These are phyloP conservation scores for Heliconius sara DNA, from an alignment of 2,888 invertebrate genomes.

Conservation along the genomic window DNA sequence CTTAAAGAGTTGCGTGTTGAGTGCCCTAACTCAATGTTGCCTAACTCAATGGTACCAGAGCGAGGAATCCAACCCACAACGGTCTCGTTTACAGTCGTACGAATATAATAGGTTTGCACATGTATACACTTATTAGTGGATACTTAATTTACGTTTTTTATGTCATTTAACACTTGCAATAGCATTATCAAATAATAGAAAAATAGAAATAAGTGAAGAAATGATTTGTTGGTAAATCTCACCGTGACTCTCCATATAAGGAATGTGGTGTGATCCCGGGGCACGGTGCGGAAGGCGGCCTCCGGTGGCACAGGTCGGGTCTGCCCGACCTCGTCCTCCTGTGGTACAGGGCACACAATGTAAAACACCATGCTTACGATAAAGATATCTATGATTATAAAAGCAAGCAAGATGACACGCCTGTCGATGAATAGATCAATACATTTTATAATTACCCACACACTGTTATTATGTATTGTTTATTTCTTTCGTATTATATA, in stretches of 20 bases:
- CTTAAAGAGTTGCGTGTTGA: background rate
- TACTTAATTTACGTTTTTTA: background rate
- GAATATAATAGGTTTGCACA: no score
- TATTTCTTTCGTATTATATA: background rate
- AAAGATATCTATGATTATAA: background rate
- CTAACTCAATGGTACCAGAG: no score
- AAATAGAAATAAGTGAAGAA: background rate
- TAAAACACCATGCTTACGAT: slow-evolving; percentile 38
- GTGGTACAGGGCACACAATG: slow-evolving; percentile 42
- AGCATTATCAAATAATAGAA: background rate
- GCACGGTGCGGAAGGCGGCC: slow-evolving; percentile 91
- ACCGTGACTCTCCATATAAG: slow-evolving; percentile 95
- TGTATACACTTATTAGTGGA: background rate
- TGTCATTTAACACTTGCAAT: background rate
- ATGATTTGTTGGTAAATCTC: slow-evolving; percentile 49
- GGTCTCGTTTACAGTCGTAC: no score
- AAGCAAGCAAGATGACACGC: background rate
- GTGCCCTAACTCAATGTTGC: background rate
- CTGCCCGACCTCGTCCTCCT: slow-evolving; percentile 79
- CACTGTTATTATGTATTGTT: background rate
- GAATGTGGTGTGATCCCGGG: slow-evolving; percentile 90
- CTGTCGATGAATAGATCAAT: slow-evolving; percentile 34
- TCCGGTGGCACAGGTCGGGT: slow-evolving; percentile 76
- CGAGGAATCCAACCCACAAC: no score
- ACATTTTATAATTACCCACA: slow-evolving; percentile 24